A percentile compares a stretch with the other conserved stretches of the same genome.
These are phyloP conservation scores for Hippocampus guttulatus DNA, from an alignment of 2,113 vertebrate species.

Conservation along the genomic window DNA sequence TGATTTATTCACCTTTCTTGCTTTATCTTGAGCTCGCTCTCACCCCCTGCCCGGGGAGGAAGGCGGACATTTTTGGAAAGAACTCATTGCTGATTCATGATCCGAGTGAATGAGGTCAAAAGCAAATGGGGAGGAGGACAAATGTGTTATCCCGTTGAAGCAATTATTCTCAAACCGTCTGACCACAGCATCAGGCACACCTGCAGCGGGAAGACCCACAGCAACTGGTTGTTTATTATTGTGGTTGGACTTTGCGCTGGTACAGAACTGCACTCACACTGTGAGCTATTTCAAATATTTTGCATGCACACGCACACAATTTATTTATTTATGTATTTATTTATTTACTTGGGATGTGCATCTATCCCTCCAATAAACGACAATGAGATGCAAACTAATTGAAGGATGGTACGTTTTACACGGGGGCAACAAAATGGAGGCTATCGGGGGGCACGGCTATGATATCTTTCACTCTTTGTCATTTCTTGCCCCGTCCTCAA, in stretches of 20 bases:
- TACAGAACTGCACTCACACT: too few relatives aligned
- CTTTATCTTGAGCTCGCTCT: background rate
- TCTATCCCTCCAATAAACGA: too few relatives aligned
- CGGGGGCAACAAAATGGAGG: too few relatives aligned
- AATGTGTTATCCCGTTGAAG: background rate
- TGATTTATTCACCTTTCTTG: conserved; percentile 20
- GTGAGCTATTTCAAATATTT: too few relatives aligned
- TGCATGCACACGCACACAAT: too few relatives aligned
- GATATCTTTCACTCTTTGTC: background rate
- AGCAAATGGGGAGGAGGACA: background rate
- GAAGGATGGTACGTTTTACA: too few relatives aligned
- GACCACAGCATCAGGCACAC: background rate
- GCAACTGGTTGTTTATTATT: background rate
- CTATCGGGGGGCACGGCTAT: too few relatives aligned
- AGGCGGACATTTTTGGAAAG: background rate
- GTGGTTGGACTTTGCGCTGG: too few relatives aligned
- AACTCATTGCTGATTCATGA: background rate
- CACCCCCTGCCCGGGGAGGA: background rate
- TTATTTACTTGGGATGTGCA: too few relatives aligned
- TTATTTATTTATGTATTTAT: too few relatives aligned
- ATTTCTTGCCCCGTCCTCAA: background rate
- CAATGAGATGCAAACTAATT: too few relatives aligned
- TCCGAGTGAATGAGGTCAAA: background rate
- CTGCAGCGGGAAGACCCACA: background rate
- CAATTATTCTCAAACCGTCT: background rate